Evolutionary conservation across 2,797 vertebrate species (phyloP).

Genomic region (Sebastes cheni): DNA sequence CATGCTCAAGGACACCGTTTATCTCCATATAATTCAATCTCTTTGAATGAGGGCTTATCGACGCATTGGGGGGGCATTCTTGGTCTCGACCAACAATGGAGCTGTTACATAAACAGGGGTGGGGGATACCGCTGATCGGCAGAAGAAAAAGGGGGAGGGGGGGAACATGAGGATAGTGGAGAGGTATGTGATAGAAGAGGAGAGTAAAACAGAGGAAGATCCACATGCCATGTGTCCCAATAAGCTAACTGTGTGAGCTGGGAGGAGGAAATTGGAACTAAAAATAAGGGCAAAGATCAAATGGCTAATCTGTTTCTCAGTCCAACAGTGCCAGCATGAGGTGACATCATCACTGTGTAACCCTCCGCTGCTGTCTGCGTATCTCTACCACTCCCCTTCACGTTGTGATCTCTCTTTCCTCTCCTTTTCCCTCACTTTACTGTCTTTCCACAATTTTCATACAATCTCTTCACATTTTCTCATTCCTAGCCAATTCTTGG

Average conservation of each 20-base stretch:
- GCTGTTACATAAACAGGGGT: conserved; percentile 78
- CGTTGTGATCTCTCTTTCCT: conserved; percentile 9
- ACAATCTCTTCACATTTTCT: conserved; percentile 9
- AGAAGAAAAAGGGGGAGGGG: conserved; percentile 28
- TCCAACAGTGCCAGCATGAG: conserved; percentile 60
- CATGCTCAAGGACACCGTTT: conserved; percentile 84
- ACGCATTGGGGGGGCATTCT: conserved; percentile 72
- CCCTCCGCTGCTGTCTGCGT: conserved; percentile 50
- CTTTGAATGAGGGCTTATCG: conserved; percentile 81
- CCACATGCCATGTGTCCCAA: conserved; percentile 48
- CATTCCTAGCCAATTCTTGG: conserved; percentile 4
- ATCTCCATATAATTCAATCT: conserved; percentile 85
- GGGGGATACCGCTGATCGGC: conserved; percentile 56
- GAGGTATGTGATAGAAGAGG: conserved; percentile 47
- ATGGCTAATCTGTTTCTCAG: conserved; percentile 63
- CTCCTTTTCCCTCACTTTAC: conserved; percentile 1
- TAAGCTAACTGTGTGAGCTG: conserved; percentile 37
- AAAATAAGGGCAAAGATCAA: conserved; percentile 74
- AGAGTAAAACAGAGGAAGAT: conserved; percentile 31
- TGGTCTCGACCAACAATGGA: conserved; percentile 72
- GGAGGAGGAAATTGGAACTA: conserved; percentile 55
- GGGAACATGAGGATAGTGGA: conserved; percentile 28
- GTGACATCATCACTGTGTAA: conserved; percentile 76
- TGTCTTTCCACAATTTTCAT: conserved; percentile 11
- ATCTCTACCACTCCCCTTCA: conserved; percentile 19